Evolutionary conservation across 1,140 invertebrate genomes (phyloP).

Genomic region (Panagrolaimus sp.): DNA sequence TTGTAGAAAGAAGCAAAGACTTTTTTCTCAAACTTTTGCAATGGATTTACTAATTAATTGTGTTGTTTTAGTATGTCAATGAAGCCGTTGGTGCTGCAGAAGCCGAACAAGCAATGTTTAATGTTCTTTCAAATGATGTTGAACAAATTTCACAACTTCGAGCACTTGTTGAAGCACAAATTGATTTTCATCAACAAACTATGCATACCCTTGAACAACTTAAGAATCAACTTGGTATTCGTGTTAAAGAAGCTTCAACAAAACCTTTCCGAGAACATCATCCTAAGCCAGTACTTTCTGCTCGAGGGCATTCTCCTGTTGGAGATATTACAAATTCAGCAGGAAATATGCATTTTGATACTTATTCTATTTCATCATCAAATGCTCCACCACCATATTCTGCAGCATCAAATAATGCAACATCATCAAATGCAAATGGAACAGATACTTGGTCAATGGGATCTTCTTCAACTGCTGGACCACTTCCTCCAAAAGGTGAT

Average conservation of each 20-base stretch:
- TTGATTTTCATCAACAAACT: conserved; percentile 93
- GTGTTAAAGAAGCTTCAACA: conserved; percentile 62
- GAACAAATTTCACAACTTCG: conserved; percentile 93
- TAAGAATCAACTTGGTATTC: conserved; percentile 78
- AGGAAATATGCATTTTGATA: conserved; percentile 40
- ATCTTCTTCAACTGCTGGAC: conserved; percentile 2
- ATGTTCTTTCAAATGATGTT: conserved; percentile 93
- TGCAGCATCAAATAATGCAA: not conserved
- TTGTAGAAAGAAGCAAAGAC: too few species aligned
- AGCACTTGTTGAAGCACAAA: conserved; percentile 84
- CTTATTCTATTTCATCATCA: not conserved
- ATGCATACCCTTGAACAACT: conserved; percentile 79
- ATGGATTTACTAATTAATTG: not conserved
- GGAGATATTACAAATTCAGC: conserved; percentile 7
- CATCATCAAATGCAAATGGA: not conserved
- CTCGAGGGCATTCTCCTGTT: conserved; percentile 26
- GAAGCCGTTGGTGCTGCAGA: conserved; percentile 99
- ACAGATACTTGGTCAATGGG: conserved; percentile 12
- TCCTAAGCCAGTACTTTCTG: conserved; percentile 35
- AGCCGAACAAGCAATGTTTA: conserved; percentile 93
- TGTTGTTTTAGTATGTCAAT: conserved; percentile 83
- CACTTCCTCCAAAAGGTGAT: conserved; percentile 20
- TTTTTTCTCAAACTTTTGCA: not conserved
- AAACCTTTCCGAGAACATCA: conserved; percentile 33
- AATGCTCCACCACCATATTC: conserved; percentile 19